A percentile compares a stretch with the other conserved stretches of the same genome.
phyloP scores from a whole-genome alignment of 2,888 invertebrate species.

The Mythimna ferrago region DNA sequence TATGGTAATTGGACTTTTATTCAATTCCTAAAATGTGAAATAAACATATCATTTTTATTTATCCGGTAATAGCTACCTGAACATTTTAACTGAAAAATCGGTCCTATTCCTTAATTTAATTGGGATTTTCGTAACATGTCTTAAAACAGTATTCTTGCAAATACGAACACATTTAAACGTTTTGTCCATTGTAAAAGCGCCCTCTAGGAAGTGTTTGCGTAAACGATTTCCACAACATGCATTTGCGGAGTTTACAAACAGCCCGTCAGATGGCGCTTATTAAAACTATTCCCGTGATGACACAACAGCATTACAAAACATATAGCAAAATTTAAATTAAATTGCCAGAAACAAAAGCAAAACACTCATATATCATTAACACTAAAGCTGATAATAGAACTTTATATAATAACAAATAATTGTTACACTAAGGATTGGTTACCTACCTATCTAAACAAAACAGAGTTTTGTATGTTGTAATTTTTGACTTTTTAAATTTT shows the following conservation, averaged over 20 bases:
- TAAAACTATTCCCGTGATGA: background rate
- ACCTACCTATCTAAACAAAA: background rate
- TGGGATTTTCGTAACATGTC: background rate
- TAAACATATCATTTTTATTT: background rate
- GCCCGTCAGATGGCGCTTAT: background rate
- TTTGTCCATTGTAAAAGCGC: background rate
- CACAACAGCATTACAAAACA: background rate
- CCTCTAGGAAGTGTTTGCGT: background rate
- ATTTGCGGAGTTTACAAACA: background rate
- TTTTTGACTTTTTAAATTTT: no score
- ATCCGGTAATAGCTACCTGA: background rate
- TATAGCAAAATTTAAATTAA: background rate
- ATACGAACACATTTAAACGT: background rate
- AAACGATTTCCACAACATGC: background rate
- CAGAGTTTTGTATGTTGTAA: no score
- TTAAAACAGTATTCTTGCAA: no score
- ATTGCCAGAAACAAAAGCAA: background rate
- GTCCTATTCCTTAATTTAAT: background rate
- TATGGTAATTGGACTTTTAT: background rate
- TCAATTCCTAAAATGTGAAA: background rate
- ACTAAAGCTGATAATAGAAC: background rate
- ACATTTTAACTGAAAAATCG: background rate
- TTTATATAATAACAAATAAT: background rate
- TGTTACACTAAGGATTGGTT: background rate
- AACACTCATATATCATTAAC: background rate